Evolutionary conservation across 2,113 vertebrate species (phyloP), one percentile per base, ranked within the genome.

Genomic region (Mesitornis unicolor): DNA sequence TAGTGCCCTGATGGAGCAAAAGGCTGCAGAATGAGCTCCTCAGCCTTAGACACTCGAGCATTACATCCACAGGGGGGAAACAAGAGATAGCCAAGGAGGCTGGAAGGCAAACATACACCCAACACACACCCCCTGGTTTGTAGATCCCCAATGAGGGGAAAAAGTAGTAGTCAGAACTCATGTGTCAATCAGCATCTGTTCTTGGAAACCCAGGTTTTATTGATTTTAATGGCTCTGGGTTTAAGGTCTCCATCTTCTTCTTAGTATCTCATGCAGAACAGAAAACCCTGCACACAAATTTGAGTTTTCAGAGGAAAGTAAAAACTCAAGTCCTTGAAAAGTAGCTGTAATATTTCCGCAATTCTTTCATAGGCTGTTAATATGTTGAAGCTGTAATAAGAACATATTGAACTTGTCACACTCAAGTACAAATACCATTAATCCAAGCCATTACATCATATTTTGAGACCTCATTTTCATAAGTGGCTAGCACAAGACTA

Each of bases 271-370:
- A 11, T 24, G 21, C 31, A 84, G 33, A 87, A 84, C 33, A 82
- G 38, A 90, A 93, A 70, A 68, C 10, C 5, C 16, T 43, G 42
- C 17, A 69, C 40, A 78, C 3, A 79, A 63, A 75, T 40, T 7
- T 13, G 22, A 71, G 19, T 31, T 74, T 84, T 90, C 51, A 85
- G 33, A 56, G 24, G 69, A 59, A 63, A 79, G 73, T 13, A 53
- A 13, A 81, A 95, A 47, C 35, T 22, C 38, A 50, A 19, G 28
- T 69, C 73, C n/a, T n/a, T 76, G 78, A 65, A 91, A 91, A 92
- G 11, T 0, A 90, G n/a, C 28, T 74, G 13, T 50, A 89, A 80
- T 80, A 35, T 42, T 35, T 28, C 65, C 33, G 38, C 50, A 93
- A 42, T 16, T 5, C 33, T 80, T 96, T 63, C 76, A 77, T 38